Evolutionary conservation across 2,888 invertebrate genomes (phyloP).

Genomic region (Pherbina coryleti): DNA sequence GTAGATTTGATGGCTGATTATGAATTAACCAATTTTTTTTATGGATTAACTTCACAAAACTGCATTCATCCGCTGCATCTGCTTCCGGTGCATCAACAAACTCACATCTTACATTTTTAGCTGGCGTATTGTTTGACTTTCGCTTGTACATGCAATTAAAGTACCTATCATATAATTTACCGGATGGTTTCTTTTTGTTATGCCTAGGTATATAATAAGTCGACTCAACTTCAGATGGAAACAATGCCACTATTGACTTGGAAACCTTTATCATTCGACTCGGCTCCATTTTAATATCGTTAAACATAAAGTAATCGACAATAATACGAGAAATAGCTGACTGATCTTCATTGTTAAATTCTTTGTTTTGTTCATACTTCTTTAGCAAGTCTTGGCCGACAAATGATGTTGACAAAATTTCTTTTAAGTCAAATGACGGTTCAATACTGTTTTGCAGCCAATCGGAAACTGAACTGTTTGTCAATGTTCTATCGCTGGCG

Average conservation of each 20-base stretch:
- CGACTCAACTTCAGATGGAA: conserved; percentile 22
- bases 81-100: too few species aligned
- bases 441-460: background rate
- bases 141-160: conserved; percentile 12
- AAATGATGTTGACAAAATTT: conserved; percentile 16
- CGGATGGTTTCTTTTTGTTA: conserved; percentile 25
- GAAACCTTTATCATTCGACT: conserved; percentile 15
- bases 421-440: background rate
- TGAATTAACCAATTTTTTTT: too few species aligned
- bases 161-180: conserved; percentile 29
- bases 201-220: conserved; percentile 6
- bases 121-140: background rate
- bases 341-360: conserved; percentile 4
- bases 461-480: conserved; percentile 22
- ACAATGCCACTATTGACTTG: background rate
- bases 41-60: too few species aligned
- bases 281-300: conserved; percentile 23
- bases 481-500: conserved; percentile 8
- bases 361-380: conserved; percentile 14
- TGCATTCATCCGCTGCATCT: too few species aligned
- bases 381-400: conserved; percentile 17
- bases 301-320: conserved; percentile 7
- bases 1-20: too few species aligned
- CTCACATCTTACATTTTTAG: too few species aligned
- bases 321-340: conserved; percentile 8